Base-by-base conservation (phyloP, 2,888 invertebrate genomes). In the Eurois occulta region DNA sequence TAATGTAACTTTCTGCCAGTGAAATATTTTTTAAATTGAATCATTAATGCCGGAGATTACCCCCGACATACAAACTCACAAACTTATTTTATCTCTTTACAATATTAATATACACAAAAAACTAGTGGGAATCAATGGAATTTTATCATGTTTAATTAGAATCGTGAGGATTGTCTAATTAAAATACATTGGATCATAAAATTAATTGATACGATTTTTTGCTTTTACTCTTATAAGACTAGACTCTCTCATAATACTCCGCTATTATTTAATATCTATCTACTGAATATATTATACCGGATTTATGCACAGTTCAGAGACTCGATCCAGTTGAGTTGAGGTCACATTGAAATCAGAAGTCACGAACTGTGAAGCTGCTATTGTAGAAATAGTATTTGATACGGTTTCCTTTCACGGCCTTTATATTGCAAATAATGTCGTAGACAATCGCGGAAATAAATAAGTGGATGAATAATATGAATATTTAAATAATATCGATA, bases 271-370 rank as follows among this genome's bases (percentile, higher is more conserved):
- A 67, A 69, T 67, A 74, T n/a, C 5, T 58, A 62, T 38, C 80
- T 74, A 66, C 43, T 69, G 55, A 74, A 80, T 85, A 62, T 10
- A 69, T 72, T 72, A 71, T 66, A 81, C 75, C 73, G 68, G 72
- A 82, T 87, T 79, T 81, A 73, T 72, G 32, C 72, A 72, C 65
- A 86, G 69, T 77, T 70, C 65, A 84, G 67, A 88, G 75, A 79
- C 70, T 80, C 73, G 76, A 76, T 79, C 77, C 75, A 76, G 35
- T 67, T 84, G 74, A 72, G 43, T 68, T 87, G 74, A 84, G 88
- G 84, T 87, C 84, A 86, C 78, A 77, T 79, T 87, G 75, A 70
- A 76, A 78, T 77, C 64, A 55, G 69, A 83, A 88, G 80, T 87
- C 87, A 87, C 82, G 78, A 81, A 74, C 75, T 78, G 48, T 52